A percentile compares a stretch with the other conserved stretches of the same genome.
Evolutionary conservation across 2,888 invertebrate species (phyloP).

Genomic region (Ellobium chinense): DNA sequence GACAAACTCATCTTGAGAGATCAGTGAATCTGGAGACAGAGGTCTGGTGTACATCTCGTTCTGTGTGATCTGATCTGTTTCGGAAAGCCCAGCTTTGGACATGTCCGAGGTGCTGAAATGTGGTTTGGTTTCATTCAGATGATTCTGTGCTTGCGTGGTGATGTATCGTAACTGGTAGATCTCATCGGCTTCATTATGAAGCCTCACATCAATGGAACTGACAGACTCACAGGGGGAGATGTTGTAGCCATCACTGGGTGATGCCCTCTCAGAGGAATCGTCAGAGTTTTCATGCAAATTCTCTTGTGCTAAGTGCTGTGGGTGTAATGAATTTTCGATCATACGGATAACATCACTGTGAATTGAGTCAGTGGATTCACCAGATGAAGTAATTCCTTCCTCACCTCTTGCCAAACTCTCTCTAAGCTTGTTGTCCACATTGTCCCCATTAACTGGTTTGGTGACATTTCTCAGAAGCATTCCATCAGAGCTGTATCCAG

Average conservation of each 20-base stretch:
- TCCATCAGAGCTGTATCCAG: neutral
- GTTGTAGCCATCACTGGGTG: slow-evolving; percentile 23
- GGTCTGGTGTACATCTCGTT: slow-evolving; percentile 19
- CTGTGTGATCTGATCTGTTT: neutral
- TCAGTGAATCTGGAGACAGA: slow-evolving; percentile 49
- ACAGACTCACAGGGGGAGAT: slow-evolving; percentile 42
- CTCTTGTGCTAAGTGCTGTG: neutral
- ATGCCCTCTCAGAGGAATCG: neutral
- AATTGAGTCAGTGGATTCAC: neutral
- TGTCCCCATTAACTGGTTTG: neutral
- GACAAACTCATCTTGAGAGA: slow-evolving; percentile 58
- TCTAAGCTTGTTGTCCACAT: neutral
- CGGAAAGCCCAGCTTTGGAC: neutral
- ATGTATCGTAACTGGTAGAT: slow-evolving; percentile 7
- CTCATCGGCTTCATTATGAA: slow-evolving; percentile 22
- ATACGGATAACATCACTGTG: neutral
- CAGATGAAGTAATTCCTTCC: slow-evolving; percentile 2
- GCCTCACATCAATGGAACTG: slow-evolving; percentile 40
- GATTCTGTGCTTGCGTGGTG: neutral
- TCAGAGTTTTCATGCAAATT: neutral
- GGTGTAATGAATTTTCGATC: neutral
- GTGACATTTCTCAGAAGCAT: neutral
- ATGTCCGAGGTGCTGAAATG: neutral
- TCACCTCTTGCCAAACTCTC: neutral
- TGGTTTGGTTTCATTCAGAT: neutral